Percentiles rank a stretch among this genome's conserved stretches.
phyloP scores from a whole-genome alignment of 1,140 invertebrate genomes.

The Metaphire vulgaris region DNA sequence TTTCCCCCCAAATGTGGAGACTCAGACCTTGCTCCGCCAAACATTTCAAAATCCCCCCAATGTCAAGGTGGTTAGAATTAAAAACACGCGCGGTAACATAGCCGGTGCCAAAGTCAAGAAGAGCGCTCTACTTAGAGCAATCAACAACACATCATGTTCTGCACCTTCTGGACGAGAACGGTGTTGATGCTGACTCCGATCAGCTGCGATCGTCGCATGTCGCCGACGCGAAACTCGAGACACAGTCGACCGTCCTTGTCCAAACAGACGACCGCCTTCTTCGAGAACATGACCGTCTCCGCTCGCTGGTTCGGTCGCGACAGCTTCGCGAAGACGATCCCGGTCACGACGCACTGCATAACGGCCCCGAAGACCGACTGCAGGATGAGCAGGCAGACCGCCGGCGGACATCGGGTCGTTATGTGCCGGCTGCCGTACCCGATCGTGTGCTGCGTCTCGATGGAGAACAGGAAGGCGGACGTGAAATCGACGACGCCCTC shows the following conservation, averaged over 20 bases:
- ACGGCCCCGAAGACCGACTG: slow-evolving; percentile 29
- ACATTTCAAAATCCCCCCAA: too few species aligned
- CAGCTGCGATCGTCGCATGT: slow-evolving; percentile 91
- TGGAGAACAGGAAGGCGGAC: slow-evolving; percentile 42
- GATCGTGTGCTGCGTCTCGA: slow-evolving; percentile 50
- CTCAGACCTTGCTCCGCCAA: too few species aligned
- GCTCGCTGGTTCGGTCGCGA: slow-evolving; percentile 27
- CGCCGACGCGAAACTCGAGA: slow-evolving; percentile 88
- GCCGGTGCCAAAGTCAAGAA: neutral
- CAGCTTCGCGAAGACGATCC: slow-evolving; percentile 30
- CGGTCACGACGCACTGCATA: slow-evolving; percentile 28
- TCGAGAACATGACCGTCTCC: slow-evolving; percentile 30
- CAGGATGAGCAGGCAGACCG: slow-evolving; percentile 24
- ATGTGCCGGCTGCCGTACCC: slow-evolving; percentile 60
- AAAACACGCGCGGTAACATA: too few species aligned
- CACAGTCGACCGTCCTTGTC: slow-evolving; percentile 64
- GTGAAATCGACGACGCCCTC: slow-evolving; percentile 34
- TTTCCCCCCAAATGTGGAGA: too few species aligned
- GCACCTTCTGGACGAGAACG: slow-evolving; percentile 72
- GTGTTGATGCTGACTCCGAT: slow-evolving; percentile 77
- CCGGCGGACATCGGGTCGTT: slow-evolving; percentile 41
- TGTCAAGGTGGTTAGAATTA: too few species aligned
- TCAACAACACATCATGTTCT: slow-evolving; percentile 54
- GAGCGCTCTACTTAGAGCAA: neutral
- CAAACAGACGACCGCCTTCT: slow-evolving; percentile 44